Percentiles rank a stretch among this genome's conserved stretches.
Conservation (phyloP, 1,140 invertebrate species). For the Drosophila ananassae region DNA sequence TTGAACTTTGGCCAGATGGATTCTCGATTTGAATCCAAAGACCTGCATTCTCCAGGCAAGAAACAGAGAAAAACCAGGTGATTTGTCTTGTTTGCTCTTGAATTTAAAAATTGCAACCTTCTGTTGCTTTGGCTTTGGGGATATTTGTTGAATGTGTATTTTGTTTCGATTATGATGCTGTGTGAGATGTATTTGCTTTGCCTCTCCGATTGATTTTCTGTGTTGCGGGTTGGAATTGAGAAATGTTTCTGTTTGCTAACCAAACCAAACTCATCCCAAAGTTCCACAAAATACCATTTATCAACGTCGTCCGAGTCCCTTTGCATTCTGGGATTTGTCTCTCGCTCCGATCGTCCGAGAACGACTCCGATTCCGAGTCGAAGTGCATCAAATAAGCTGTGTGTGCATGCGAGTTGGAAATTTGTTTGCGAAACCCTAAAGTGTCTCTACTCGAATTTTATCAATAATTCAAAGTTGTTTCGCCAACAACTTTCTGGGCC, state of each 20-base stretch:
- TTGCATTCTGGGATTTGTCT: slow-evolving; percentile 12
- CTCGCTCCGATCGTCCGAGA: not conserved
- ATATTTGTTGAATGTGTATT: slow-evolving; percentile 1
- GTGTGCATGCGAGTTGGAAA: slow-evolving; percentile 57
- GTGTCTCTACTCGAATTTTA: slow-evolving; percentile 57
- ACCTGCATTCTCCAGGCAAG: not conserved
- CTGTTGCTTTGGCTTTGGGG: not conserved
- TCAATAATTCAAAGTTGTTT: slow-evolving; percentile 64
- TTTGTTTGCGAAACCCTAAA: slow-evolving; percentile 47
- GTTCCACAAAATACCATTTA: slow-evolving; percentile 64
- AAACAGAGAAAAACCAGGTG: not conserved
- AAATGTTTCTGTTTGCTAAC: slow-evolving; percentile 12
- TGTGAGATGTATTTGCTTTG: not conserved
- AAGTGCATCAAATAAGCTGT: slow-evolving; percentile 66
- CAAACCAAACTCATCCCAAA: slow-evolving; percentile 15
- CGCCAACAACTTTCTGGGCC: slow-evolving; percentile 34
- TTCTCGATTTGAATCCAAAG: slow-evolving; percentile 3
- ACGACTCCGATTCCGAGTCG: slow-evolving; percentile 33
- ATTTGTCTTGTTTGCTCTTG: not conserved
- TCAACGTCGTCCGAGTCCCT: slow-evolving; percentile 44
- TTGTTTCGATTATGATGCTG: slow-evolving; percentile 4
- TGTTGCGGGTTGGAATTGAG: slow-evolving; percentile 12
- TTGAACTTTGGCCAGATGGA: slow-evolving; percentile 37
- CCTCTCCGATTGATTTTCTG: slow-evolving; percentile 19
- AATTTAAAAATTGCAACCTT: not conserved